Evolutionary conservation across 2,797 vertebrate genomes (phyloP).

Genomic region (Menidia menidia): DNA sequence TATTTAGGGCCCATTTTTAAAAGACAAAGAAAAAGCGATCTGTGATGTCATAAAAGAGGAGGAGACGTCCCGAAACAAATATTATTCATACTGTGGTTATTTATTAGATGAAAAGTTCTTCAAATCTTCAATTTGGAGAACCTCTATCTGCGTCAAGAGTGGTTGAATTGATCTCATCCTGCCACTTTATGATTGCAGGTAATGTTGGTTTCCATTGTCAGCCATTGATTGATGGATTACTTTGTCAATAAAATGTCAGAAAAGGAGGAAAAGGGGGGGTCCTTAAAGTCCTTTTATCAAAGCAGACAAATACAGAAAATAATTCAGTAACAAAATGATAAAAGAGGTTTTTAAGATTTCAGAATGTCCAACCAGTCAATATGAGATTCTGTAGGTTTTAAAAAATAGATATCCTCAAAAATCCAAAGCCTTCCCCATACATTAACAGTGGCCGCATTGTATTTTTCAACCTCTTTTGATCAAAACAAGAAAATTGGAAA

Average conservation of each 20-base stretch:
- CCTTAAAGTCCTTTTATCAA: background rate
- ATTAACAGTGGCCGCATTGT: background rate
- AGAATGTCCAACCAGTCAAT: background rate
- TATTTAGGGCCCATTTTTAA: conserved; percentile 57
- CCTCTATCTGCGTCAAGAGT: background rate
- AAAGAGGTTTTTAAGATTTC: background rate
- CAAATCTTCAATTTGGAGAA: conserved; percentile 15
- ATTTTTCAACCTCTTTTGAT: conserved; percentile 1
- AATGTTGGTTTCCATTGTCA: conserved; percentile 10
- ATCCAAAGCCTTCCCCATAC: background rate
- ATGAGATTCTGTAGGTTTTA: background rate
- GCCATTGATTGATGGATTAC: background rate
- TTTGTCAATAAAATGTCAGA: conserved; percentile 19
- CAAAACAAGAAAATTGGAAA: background rate
- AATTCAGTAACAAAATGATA: conserved; percentile 15
- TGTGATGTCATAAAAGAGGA: conserved; percentile 17
- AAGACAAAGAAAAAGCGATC: conserved; percentile 31
- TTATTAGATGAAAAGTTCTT: conserved; percentile 19
- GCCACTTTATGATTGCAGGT: conserved; percentile 2
- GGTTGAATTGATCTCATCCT: background rate
- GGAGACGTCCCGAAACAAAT: conserved; percentile 50
- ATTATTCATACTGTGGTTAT: conserved; percentile 8
- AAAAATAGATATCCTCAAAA: background rate
- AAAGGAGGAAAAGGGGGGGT: background rate
- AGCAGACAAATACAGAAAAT: background rate